phyloP scores from a whole-genome alignment of 1,140 invertebrate genomes.

The Lordiphosa mommai region DNA sequence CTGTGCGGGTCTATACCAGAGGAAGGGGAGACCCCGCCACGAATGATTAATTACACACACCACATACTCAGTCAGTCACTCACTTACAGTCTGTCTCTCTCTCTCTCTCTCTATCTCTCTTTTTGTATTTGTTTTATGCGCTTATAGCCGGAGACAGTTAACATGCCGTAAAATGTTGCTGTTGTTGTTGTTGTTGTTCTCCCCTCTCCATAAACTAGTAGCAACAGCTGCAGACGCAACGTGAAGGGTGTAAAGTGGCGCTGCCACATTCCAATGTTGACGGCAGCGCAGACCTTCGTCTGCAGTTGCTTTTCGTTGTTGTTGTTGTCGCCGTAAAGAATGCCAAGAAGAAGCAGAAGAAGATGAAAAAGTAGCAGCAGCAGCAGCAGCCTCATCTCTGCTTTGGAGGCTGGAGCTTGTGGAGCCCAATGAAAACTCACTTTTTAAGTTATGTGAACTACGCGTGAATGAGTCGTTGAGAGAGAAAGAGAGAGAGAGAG shows the following conservation, averaged over 20 bases:
- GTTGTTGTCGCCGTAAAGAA: conserved; percentile 52
- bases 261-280: conserved; percentile 50
- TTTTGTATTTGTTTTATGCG: conserved; percentile 21
- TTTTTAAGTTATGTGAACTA: conserved; percentile 67
- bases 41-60: conserved; percentile 44
- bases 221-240: conserved; percentile 38
- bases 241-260: conserved; percentile 51
- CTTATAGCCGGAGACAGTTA: conserved; percentile 51
- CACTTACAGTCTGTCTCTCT: background rate
- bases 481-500: conserved; percentile 1
- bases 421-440: conserved; percentile 61
- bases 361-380: conserved; percentile 21
- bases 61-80: conserved; percentile 4
- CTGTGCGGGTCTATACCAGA: background rate
- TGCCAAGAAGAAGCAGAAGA: conserved; percentile 40
- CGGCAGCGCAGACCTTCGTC: conserved; percentile 18
- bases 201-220: conserved; percentile 46
- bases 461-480: conserved; percentile 53
- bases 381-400: conserved; percentile 14
- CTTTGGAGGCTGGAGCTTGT: conserved; percentile 24
- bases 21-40: conserved; percentile 6
- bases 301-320: conserved; percentile 25
- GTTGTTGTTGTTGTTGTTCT: conserved; percentile 14
- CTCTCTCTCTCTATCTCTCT: background rate
- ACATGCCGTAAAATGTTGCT: conserved; percentile 53